Conservation (phyloP, 2,888 invertebrate species). For the Cheilosia soror region DNA sequence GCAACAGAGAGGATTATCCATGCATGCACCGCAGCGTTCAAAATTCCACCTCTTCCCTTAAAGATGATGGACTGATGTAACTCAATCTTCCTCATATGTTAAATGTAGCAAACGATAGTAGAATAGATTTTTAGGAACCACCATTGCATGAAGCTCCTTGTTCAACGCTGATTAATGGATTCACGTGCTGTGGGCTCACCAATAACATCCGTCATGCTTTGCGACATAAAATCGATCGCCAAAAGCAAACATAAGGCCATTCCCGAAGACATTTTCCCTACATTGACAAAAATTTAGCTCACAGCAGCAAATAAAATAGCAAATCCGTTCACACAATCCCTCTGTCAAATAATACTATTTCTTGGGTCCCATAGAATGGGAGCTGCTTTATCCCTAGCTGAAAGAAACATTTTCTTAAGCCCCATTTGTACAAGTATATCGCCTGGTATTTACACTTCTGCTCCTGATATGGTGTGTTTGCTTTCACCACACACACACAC, state of each 20-base stretch:
- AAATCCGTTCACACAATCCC: conserved; percentile 3
- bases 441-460: neutral
- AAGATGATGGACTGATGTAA: no score
- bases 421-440: conserved; percentile 3
- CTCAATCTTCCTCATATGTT: no score
- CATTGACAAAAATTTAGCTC: neutral
- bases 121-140: no score
- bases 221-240: no score
- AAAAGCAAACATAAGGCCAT: neutral
- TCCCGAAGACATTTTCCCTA: neutral
- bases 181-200: no score
- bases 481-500: neutral
- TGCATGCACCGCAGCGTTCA: no score
- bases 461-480: neutral
- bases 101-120: no score
- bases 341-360: neutral
- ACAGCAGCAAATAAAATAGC: neutral
- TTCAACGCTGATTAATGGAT: no score
- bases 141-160: no score
- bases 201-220: no score
- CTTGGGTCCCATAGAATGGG: neutral
- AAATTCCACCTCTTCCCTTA: no score
- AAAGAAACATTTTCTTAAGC: neutral
- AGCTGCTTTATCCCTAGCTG: neutral
- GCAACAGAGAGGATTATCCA: no score